A percentile compares a stretch with the other conserved stretches of the same genome.
Conservation (phyloP, 2,113 vertebrate species). For the Psittacus erithacus region DNA sequence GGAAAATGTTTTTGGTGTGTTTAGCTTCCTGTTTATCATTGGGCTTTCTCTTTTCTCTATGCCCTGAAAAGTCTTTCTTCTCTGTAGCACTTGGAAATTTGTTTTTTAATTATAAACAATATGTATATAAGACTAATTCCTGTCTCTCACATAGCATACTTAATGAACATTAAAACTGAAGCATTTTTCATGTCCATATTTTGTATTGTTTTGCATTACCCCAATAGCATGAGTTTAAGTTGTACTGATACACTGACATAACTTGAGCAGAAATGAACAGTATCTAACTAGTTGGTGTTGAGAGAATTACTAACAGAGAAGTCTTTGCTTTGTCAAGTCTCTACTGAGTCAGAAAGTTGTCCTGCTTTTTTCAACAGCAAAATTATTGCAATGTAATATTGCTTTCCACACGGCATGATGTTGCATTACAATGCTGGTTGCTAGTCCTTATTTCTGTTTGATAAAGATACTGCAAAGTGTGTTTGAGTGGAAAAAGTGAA, state of each 20-base stretch:
- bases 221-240: background rate
- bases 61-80: background rate
- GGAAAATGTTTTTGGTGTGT: background rate
- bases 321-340: background rate
- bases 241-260: background rate
- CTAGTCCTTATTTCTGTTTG: background rate
- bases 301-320: background rate
- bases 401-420: background rate
- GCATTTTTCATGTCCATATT: background rate
- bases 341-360: background rate
- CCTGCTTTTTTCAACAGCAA: background rate
- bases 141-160: accelerated
- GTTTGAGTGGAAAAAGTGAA: background rate
- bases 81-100: background rate
- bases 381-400: background rate
- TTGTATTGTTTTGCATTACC: background rate
- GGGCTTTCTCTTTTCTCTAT: background rate
- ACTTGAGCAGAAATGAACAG: background rate
- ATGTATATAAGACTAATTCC: background rate
- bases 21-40: background rate
- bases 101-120: background rate
- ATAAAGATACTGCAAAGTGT: background rate
- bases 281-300: background rate
- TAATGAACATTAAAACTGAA: background rate
- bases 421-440: background rate